Conservation (phyloP, 2,888 invertebrate species). For the Microplitis manilae region DNA sequence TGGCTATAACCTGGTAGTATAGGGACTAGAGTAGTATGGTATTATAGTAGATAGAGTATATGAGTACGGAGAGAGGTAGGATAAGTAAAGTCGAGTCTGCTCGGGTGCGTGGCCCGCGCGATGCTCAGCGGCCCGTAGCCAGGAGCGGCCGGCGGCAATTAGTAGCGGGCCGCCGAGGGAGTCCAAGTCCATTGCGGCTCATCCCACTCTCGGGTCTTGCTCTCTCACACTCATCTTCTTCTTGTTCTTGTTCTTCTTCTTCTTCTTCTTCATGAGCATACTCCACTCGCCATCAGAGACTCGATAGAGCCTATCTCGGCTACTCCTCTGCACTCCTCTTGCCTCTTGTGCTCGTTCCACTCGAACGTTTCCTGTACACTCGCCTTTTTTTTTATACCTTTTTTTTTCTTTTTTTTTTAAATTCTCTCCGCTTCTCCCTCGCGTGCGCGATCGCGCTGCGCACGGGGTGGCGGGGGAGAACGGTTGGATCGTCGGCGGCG, state of each 20-base stretch:
- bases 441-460: constrained; percentile 36
- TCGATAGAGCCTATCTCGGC: constrained; percentile 27
- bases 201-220: constrained; percentile 43
- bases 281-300: constrained; percentile 13
- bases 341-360: constrained; percentile 10
- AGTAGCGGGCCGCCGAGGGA: constrained; percentile 70
- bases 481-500: constrained; percentile 54
- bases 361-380: constrained; percentile 30
- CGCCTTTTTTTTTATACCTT: not conserved
- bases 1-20: constrained; percentile 30
- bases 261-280: not conserved
- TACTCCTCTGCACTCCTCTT: not conserved
- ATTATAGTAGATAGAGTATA: too few relatives aligned
- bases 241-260: constrained; percentile 14
- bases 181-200: constrained; percentile 39
- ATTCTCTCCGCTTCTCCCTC: constrained; percentile 17
- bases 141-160: constrained; percentile 70
- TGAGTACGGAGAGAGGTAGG: not conserved
- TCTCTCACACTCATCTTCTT: constrained; percentile 53
- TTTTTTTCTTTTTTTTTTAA: constrained; percentile 22
- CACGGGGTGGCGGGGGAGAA: constrained; percentile 36
- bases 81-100: constrained; percentile 31
- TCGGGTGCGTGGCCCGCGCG: constrained; percentile 62
- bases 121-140: constrained; percentile 69
- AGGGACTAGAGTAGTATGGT: too few relatives aligned